A percentile compares a stretch with the other conserved stretches of the same genome.
Evolutionary conservation across 2,113 vertebrate species (phyloP).

Genomic region (Sceloporus undulatus): DNA sequence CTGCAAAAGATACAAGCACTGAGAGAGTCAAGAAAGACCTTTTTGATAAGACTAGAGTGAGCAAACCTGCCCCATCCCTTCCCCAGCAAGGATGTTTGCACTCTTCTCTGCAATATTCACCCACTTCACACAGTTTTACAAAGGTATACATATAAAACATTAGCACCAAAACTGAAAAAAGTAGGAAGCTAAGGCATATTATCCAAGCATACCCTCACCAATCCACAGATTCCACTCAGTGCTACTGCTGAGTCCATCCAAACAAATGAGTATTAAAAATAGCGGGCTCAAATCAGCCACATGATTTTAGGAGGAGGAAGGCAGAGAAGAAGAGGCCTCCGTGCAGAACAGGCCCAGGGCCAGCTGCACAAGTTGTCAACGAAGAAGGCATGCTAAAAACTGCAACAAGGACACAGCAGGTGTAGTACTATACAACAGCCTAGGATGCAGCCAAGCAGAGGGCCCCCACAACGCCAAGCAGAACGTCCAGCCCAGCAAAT

Average conservation of each 20-base stretch:
- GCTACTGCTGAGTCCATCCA: background rate
- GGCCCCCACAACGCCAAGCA: background rate
- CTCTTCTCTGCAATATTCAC: too few relatives aligned
- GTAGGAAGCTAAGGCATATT: background rate
- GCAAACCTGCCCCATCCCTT: too few relatives aligned
- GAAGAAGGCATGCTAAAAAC: background rate
- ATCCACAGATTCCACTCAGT: background rate
- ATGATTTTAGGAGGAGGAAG: background rate
- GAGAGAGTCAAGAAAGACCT: too few relatives aligned
- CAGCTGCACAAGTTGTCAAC: background rate
- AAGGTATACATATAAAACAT: too few relatives aligned
- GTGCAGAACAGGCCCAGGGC: too few relatives aligned
- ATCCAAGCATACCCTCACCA: background rate
- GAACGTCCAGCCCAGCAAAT: background rate
- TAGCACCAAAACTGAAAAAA: background rate
- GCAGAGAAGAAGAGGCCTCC: too few relatives aligned
- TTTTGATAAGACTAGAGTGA: too few relatives aligned
- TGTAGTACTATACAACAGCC: background rate
- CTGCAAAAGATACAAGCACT: too few relatives aligned
- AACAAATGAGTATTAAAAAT: background rate
- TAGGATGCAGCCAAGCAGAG: background rate
- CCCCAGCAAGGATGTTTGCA: too few relatives aligned
- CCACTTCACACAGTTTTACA: too few relatives aligned
- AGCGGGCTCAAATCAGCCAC: background rate
- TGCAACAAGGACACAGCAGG: background rate